Evolutionary conservation across 1,140 invertebrate genomes (phyloP).

Genomic region (Drosophila mojavensis): DNA sequence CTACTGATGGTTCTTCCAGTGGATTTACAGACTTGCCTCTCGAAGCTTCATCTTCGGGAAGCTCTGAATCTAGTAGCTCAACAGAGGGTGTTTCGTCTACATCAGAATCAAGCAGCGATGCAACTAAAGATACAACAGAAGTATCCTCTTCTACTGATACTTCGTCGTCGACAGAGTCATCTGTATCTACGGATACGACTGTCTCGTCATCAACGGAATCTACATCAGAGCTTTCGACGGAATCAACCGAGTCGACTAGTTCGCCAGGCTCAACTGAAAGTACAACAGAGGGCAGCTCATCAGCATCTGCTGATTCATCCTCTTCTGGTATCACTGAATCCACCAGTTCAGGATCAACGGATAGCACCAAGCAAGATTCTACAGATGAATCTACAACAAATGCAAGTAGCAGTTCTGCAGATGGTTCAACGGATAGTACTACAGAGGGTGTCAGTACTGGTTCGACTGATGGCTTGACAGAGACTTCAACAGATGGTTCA

Average conservation of each 20-base stretch:
- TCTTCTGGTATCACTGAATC: constrained; percentile 6
- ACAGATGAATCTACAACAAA: constrained; percentile 4
- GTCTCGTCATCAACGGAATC: constrained; percentile 37
- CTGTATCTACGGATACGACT: constrained; percentile 52
- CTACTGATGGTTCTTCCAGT: constrained; percentile 41
- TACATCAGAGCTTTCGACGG: constrained; percentile 40
- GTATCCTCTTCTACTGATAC: constrained; percentile 44
- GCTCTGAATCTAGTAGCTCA: constrained; percentile 26
- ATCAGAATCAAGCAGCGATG: constrained; percentile 22
- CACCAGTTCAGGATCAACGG: constrained; percentile 13
- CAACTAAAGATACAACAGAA: constrained; percentile 33
- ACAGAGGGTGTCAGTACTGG: constrained; percentile 9
- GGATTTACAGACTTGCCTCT: constrained; percentile 17
- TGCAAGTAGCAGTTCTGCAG: constrained; percentile 9
- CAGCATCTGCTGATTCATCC: constrained; percentile 7
- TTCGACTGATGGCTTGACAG: constrained; percentile 18
- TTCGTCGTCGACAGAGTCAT: constrained; percentile 47
- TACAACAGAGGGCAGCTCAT: constrained; percentile 16
- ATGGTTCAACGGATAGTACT: constrained; percentile 1
- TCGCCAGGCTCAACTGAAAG: constrained; percentile 38
- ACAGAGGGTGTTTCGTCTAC: constrained; percentile 40
- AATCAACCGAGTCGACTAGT: constrained; percentile 47
- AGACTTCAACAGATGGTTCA: constrained; percentile 17
- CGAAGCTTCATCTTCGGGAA: constrained; percentile 53
- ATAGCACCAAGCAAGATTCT: not conserved